phyloP scores from a whole-genome alignment of 1,140 invertebrate genomes.

The Sycophila sp. region DNA sequence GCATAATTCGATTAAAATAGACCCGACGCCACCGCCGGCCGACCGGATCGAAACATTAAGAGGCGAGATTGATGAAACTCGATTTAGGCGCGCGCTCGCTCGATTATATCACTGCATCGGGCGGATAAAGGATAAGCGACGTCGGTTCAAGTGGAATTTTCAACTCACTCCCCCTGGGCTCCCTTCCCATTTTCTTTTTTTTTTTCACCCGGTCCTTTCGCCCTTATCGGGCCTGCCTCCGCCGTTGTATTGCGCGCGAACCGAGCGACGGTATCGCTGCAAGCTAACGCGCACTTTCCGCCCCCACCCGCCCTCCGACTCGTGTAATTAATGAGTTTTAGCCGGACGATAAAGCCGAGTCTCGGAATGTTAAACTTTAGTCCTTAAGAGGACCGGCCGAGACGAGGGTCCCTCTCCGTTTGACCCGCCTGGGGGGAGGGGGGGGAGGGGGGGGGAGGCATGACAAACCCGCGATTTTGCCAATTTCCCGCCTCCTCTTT shows the following conservation, averaged over 20 bases:
- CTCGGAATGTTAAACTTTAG: conserved; percentile 24
- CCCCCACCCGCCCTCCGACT: background rate
- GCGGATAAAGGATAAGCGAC: background rate
- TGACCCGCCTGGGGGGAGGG: background rate
- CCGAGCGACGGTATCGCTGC: background rate
- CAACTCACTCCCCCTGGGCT: background rate
- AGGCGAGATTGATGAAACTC: conserved; percentile 22
- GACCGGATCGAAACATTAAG: conserved; percentile 5
- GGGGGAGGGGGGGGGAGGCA: background rate
- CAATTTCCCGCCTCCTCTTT: conserved; percentile 6
- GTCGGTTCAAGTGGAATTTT: background rate
- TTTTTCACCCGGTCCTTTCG: background rate
- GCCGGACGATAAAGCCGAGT: conserved; percentile 20
- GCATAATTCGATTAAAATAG: conserved; percentile 21
- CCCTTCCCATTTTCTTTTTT: background rate
- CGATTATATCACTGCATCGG: conserved; percentile 7
- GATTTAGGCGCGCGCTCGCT: background rate
- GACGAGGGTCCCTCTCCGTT: background rate
- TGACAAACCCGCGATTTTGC: conserved; percentile 30
- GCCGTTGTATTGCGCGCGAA: background rate
- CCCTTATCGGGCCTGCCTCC: background rate
- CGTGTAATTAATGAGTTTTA: conserved; percentile 48
- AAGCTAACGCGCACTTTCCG: background rate
- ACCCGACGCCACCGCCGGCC: too few species aligned
- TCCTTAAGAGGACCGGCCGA: conserved; percentile 12